A percentile compares a stretch with the other conserved stretches of the same genome.
phyloP scores from a whole-genome alignment of 2,113 vertebrate species.

The Corydoras maculifer region DNA sequence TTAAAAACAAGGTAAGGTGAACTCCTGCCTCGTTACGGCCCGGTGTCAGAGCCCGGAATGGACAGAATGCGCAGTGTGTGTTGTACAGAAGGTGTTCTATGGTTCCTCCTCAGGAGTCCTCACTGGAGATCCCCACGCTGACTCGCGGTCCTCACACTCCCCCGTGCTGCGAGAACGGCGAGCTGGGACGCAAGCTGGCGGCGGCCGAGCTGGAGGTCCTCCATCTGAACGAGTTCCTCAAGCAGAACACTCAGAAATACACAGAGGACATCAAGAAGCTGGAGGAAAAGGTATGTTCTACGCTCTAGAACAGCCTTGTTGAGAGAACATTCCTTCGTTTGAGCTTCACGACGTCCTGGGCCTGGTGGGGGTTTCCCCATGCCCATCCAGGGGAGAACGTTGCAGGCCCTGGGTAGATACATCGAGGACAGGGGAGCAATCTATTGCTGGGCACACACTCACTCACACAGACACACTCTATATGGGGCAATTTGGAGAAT shows the following conservation, averaged over 20 bases:
- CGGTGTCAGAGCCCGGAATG: too few species aligned
- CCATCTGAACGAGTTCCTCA: conserved; percentile 77
- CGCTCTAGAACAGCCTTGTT: background rate
- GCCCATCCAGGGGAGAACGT: too few species aligned
- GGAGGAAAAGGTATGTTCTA: conserved; percentile 79
- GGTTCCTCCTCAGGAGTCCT: conserved; percentile 47
- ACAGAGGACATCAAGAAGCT: conserved; percentile 85
- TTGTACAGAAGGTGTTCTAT: background rate
- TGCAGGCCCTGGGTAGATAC: too few species aligned
- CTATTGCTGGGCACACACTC: too few species aligned
- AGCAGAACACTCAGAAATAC: conserved; percentile 77
- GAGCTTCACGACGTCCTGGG: too few species aligned
- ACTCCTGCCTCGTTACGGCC: too few species aligned
- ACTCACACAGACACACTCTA: too few species aligned
- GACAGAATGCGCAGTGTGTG: background rate
- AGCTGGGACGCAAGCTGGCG: conserved; percentile 74
- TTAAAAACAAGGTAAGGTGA: conserved; percentile 69
- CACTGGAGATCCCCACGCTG: conserved; percentile 30
- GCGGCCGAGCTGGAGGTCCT: conserved; percentile 75
- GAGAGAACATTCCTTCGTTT: too few species aligned
- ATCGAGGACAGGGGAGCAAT: too few species aligned
- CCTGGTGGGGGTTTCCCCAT: too few species aligned
- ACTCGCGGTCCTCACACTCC: conserved; percentile 54
- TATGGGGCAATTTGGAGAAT: too few species aligned
- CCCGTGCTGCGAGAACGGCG: conserved; percentile 66